phyloP scores from a whole-genome alignment of 2,113 vertebrate species.

The Myiagra hebetior region DNA sequence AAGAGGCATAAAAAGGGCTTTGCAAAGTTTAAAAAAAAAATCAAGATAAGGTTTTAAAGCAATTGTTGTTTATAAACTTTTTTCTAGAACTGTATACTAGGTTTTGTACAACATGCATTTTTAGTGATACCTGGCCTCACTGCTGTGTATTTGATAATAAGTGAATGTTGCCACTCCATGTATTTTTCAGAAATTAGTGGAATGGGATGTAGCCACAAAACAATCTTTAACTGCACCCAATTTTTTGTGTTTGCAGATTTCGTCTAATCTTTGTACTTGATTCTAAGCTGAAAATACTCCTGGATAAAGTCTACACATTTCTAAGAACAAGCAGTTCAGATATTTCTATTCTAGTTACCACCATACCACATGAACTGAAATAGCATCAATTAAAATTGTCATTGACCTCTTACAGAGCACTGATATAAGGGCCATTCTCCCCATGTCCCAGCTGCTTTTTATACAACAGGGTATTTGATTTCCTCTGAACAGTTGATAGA shows the following conservation, averaged over 20 bases:
- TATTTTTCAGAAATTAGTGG: background rate
- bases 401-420: slow-evolving; percentile 44
- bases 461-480: slow-evolving; percentile 39
- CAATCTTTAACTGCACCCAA: background rate
- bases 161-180: background rate
- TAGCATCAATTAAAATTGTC: slow-evolving; percentile 61
- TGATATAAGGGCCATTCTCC: slow-evolving; percentile 37
- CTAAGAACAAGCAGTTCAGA: slow-evolving; percentile 48
- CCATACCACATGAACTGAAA: slow-evolving; percentile 34
- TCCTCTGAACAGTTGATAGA: slow-evolving; percentile 25
- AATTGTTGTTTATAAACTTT: background rate
- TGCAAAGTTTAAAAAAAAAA: background rate
- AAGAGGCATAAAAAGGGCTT: background rate
- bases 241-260: background rate
- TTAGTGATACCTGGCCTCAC: background rate
- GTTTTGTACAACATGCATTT: background rate
- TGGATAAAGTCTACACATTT: slow-evolving; percentile 13
- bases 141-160: background rate
- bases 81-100: background rate
- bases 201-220: background rate
- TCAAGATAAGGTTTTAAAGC: background rate
- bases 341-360: slow-evolving; percentile 39
- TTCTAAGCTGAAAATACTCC: background rate
- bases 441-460: slow-evolving; percentile 49
- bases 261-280: background rate